These are phyloP conservation scores for Thymelicus acteon DNA, from an alignment of 2,888 invertebrate species.

Conservation along the genomic window DNA sequence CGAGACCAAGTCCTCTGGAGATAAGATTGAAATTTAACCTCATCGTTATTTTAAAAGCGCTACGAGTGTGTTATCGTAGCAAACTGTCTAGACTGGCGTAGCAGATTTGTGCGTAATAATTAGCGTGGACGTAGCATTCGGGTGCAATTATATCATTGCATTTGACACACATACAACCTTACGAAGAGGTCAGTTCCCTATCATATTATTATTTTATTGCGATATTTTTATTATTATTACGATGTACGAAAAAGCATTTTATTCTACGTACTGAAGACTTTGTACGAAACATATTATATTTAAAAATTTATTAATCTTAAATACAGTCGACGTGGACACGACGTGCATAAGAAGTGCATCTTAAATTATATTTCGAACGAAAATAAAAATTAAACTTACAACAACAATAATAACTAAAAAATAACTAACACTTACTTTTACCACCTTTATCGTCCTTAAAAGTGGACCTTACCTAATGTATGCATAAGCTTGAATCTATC, in stretches of 20 bases:
- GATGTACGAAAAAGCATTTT: no score
- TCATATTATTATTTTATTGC: no score
- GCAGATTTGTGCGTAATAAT: background rate
- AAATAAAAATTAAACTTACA: no score
- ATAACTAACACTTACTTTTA: background rate
- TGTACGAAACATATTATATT: no score
- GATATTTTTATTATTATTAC: no score
- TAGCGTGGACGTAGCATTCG: background rate
- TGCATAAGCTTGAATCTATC: conserved; percentile 14
- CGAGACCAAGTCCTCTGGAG: conserved; percentile 8
- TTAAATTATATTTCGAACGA: no score
- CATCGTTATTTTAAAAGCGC: background rate
- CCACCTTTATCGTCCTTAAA: background rate
- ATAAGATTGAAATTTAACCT: conserved; percentile 25
- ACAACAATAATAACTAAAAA: no score
- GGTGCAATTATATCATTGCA: background rate
- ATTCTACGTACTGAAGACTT: no score
- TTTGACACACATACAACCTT: background rate
- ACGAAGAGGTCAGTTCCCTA: no score
- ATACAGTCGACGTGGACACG: no score
- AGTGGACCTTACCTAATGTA: background rate
- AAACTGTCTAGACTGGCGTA: background rate
- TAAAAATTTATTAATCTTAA: no score
- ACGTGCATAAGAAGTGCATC: no score
- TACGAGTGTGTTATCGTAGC: conserved; percentile 7